These are phyloP conservation scores for Erythrocebus patas DNA, from an alignment of 2,113 vertebrate genomes.

Conservation along the genomic window DNA sequence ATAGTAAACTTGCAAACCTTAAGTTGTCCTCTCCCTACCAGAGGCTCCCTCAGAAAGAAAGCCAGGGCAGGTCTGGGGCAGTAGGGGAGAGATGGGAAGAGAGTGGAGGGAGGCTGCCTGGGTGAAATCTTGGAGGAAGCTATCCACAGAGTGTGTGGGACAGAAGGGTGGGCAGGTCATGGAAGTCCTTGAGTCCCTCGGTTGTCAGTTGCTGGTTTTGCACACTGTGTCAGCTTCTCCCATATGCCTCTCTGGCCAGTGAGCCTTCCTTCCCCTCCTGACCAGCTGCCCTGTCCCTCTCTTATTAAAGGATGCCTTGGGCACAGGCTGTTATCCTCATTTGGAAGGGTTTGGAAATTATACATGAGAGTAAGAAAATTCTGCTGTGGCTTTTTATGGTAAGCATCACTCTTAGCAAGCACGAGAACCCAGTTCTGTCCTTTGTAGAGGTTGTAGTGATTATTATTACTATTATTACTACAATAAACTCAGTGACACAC, in stretches of 20 bases:
- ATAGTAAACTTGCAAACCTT: too few relatives aligned
- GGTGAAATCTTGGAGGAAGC: neutral
- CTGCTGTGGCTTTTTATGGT: neutral
- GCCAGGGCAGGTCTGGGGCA: neutral
- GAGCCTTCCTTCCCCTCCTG: neutral
- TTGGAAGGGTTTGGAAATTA: neutral
- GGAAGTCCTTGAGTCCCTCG: fast-evolving
- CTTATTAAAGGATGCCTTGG: neutral
- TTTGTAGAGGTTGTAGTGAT: neutral
- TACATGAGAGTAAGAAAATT: neutral
- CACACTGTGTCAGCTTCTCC: too few relatives aligned
- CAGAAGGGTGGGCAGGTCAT: too few relatives aligned
- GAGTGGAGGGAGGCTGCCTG: fast-evolving
- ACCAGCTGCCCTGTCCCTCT: neutral
- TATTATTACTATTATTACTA: neutral
- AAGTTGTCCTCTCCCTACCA: neutral
- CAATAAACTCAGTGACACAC: neutral
- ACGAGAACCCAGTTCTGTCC: neutral
- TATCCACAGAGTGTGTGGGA: fast-evolving
- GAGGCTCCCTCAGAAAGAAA: neutral
- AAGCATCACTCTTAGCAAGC: neutral
- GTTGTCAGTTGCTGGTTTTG: neutral
- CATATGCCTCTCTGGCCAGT: fast-evolving
- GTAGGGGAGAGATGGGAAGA: fast-evolving
- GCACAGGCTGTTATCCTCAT: neutral